Conservation (phyloP, 2,888 invertebrate genomes). For the Pristionchus entomophagus region DNA sequence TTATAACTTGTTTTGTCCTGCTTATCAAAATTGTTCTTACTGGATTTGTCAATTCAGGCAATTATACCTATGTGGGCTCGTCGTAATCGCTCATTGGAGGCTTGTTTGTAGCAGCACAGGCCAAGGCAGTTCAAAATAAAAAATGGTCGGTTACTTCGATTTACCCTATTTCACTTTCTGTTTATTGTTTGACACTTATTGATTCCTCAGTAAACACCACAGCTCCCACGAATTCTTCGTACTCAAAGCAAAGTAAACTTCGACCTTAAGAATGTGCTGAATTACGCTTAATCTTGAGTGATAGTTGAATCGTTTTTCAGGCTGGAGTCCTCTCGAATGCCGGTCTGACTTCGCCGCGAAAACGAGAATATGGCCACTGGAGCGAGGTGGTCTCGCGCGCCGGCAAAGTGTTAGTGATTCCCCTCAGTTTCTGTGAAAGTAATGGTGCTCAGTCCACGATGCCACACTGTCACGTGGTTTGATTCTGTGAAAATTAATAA, state of each 20-base stretch:
- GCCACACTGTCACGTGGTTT: too few relatives aligned
- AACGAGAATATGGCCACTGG: conserved; percentile 4
- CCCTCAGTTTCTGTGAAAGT: not conserved
- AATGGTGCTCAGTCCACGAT: too few relatives aligned
- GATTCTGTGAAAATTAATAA: too few relatives aligned
- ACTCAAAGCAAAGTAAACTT: too few relatives aligned
- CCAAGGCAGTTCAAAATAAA: not conserved
- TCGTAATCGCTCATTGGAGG: not conserved
- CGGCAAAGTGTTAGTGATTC: not conserved
- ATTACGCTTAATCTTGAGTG: too few relatives aligned
- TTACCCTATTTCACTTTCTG: too few relatives aligned
- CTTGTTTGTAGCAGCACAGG: not conserved
- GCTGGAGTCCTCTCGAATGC: not conserved
- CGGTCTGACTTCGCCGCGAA: not conserved
- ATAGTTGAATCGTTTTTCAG: not conserved
- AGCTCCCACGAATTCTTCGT: too few relatives aligned
- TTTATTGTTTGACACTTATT: not conserved
- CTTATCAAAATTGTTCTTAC: not conserved
- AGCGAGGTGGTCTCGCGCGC: conserved; percentile 1
- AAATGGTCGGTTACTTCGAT: not conserved
- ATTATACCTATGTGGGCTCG: not conserved
- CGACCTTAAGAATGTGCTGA: too few relatives aligned
- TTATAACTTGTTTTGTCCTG: not conserved
- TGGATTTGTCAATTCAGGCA: not conserved
- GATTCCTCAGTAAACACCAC: not conserved